Percentiles rank a stretch among this genome's conserved stretches.
These are phyloP conservation scores for Agonopterix subpropinquella DNA, from an alignment of 2,888 invertebrate species.

Conservation along the genomic window DNA sequence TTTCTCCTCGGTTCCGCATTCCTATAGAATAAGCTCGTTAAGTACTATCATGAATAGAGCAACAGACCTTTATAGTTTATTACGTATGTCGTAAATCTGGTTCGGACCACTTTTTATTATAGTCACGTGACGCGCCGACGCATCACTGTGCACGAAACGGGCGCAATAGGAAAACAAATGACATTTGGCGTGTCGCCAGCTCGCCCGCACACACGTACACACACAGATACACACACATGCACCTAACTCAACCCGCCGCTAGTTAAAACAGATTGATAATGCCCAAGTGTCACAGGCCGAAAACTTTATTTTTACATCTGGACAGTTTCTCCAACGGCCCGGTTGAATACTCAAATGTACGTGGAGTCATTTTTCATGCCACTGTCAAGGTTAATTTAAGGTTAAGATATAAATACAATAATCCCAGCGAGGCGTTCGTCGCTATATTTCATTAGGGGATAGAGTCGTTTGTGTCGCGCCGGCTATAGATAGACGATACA, in stretches of 20 bases:
- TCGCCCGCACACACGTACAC: conserved; percentile 19
- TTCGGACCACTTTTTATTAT: neutral
- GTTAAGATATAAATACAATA: conserved; percentile 62
- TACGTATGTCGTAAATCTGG: too few species aligned
- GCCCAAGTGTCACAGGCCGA: conserved; percentile 63
- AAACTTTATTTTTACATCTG: conserved; percentile 56
- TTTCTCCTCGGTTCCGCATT: too few species aligned
- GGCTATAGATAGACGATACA: conserved; percentile 28
- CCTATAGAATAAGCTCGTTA: too few species aligned
- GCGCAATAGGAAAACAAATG: conserved; percentile 18
- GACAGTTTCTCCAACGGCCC: conserved; percentile 28
- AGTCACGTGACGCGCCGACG: neutral
- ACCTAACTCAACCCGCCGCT: conserved; percentile 30
- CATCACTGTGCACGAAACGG: neutral
- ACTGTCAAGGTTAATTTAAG: conserved; percentile 74
- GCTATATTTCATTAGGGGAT: conserved; percentile 35
- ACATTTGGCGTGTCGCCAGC: conserved; percentile 32
- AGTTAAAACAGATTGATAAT: conserved; percentile 71
- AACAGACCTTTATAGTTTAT: too few species aligned
- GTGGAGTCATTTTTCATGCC: conserved; percentile 60
- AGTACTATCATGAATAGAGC: too few species aligned
- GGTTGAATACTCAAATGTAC: conserved; percentile 57
- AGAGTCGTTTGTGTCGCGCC: conserved; percentile 20
- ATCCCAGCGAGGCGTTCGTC: conserved; percentile 29
- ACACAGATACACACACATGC: conserved; percentile 15